Base-by-base conservation (phyloP, 2,797 vertebrate species). In the Chiroxiphia lanceolata region DNA sequence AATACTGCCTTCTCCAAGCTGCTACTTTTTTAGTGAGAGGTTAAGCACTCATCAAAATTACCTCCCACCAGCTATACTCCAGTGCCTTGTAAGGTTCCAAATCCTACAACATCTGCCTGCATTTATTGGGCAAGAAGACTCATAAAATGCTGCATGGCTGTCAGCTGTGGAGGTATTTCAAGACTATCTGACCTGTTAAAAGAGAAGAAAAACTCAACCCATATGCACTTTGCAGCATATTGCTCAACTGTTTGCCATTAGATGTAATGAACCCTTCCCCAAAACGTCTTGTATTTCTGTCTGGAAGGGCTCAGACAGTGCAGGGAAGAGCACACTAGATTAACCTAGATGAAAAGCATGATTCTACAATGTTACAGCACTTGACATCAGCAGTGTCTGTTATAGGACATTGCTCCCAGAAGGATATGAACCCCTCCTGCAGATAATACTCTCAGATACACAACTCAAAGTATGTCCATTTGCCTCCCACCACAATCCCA, bases 1-100 rank as follows among this genome's bases (percentile, higher is more conserved):
- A 98, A 97, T 97, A 89, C n/a, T 94, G 77, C 78, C 91, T 95
- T 94, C 92, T 97, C 90, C 93, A 97, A 97, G 92, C 74, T 93
- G 97, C 94, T 96, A 95, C 97, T 97, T 96, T 97, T 97, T 94
- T 89, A 97, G 96, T 94, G 67, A 94, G 95, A 96, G 96, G 97
- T 97, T 97, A 98, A 98, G 93, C 79, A 88, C 95, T 94, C 89
- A 44, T 94, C 93, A 87, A 48, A 95, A 94, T 85, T 96, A 96
- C 97, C 97, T 96, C 96, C 96, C 95, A 90, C 33, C 53, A 94
- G 95, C 81, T 88, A 96, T 93, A 95, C 92, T 94, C 63, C 18
- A 72, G 94, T 51, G 92, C 91, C 94, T 96, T 83, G 29, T 90
- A 95, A 95, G 96, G 85, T 83, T 97, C 94, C 95, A 96, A 95